Percentiles rank a stretch among this genome's conserved stretches.
These are phyloP conservation scores for Leuciscus idus DNA, from an alignment of 2,113 vertebrate genomes.

Conservation along the genomic window DNA sequence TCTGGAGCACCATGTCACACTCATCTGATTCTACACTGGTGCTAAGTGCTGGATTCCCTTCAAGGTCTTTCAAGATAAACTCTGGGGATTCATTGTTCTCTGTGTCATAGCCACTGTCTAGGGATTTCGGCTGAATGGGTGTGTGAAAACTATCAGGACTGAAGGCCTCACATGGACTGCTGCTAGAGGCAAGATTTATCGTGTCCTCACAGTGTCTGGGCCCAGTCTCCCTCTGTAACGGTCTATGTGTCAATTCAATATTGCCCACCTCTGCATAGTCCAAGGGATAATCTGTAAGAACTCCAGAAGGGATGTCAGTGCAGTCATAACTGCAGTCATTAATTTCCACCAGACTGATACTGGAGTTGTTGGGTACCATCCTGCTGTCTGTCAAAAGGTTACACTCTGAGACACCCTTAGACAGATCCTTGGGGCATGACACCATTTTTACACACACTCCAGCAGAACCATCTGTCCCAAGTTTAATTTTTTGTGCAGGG, in stretches of 20 bases:
- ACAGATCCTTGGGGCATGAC: conserved; percentile 51
- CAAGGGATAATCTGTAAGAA: conserved; percentile 80
- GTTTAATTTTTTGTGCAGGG: conserved; percentile 43
- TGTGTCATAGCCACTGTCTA: conserved; percentile 96
- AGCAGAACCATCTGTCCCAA: conserved; percentile 50
- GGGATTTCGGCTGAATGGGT: conserved; percentile 82
- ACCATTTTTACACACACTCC: conserved; percentile 56
- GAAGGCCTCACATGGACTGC: conserved; percentile 80
- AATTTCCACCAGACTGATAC: conserved; percentile 69
- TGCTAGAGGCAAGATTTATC: conserved; percentile 80
- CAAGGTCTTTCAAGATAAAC: conserved; percentile 88
- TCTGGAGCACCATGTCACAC: conserved; percentile 71
- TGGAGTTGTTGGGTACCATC: conserved; percentile 70
- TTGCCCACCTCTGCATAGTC: conserved; percentile 77
- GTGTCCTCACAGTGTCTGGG: conserved; percentile 80
- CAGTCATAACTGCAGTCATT: conserved; percentile 78
- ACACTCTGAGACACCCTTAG: conserved; percentile 60
- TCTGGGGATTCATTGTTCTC: conserved; percentile 96
- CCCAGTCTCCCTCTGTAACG: conserved; percentile 79
- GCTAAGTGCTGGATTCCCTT: conserved; percentile 60
- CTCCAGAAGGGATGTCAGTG: conserved; percentile 79
- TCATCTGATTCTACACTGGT: conserved; percentile 64
- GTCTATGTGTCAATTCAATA: conserved; percentile 64
- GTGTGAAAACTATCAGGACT: conserved; percentile 76
- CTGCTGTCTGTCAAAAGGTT: conserved; percentile 49